Conservation (phyloP, 2,113 vertebrate species). For the Bucco capensis region DNA sequence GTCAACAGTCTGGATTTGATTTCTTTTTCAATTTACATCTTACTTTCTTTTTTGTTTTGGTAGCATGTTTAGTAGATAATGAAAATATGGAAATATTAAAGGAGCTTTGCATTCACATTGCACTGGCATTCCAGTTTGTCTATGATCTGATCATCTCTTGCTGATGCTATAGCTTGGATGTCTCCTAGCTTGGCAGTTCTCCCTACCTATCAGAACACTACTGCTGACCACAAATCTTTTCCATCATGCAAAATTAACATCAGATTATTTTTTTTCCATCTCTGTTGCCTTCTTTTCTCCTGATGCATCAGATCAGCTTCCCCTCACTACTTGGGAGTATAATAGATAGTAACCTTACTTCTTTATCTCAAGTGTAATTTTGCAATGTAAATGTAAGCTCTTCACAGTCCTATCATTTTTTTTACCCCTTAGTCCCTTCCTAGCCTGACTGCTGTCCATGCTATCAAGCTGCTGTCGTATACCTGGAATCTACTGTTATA, state of each 20-base stretch:
- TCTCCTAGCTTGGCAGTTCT: background rate
- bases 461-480: background rate
- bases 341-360: background rate
- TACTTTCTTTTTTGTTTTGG: background rate
- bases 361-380: background rate
- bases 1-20: background rate
- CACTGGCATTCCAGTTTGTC: background rate
- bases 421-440: background rate
- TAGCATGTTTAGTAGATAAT: background rate
- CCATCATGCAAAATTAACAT: background rate
- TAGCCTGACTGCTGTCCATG: background rate
- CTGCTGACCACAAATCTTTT: background rate
- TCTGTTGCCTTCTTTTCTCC: background rate
- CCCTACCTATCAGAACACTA: background rate
- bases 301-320: background rate
- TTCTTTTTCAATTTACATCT: background rate
- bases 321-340: background rate
- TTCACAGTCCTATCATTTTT: background rate
- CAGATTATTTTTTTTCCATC: background rate
- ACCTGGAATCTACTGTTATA: background rate
- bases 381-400: background rate
- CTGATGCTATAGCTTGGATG: background rate
- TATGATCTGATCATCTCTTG: background rate
- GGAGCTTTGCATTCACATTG: background rate
- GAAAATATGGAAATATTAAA: background rate